Conservation (phyloP, 2,888 invertebrate genomes). For the Thereva unica region DNA sequence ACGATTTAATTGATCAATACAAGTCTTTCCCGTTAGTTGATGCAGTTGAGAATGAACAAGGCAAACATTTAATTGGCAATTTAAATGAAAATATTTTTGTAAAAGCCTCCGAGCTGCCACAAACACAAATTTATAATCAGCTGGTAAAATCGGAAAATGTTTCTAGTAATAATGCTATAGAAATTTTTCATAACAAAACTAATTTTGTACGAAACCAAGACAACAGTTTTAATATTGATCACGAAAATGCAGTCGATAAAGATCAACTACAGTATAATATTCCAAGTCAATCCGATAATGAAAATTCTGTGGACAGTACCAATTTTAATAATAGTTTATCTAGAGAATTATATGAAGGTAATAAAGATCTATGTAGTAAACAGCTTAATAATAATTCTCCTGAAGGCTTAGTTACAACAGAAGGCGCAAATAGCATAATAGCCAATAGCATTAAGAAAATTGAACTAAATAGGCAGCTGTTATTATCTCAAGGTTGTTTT, state of each 20-base stretch:
- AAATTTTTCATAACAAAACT: constrained; percentile 44
- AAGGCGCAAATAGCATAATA: constrained; percentile 74
- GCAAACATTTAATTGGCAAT: constrained; percentile 47
- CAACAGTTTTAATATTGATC: constrained; percentile 37
- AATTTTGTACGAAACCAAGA: constrained; percentile 16
- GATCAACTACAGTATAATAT: constrained; percentile 47
- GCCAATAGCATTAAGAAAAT: constrained; percentile 87
- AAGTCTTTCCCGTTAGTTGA: constrained; percentile 58
- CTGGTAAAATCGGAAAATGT: constrained; percentile 19
- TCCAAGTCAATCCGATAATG: constrained; percentile 21
- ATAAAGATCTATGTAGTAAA: constrained; percentile 77
- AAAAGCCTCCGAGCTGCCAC: constrained; percentile 54
- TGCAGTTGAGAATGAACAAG: constrained; percentile 55
- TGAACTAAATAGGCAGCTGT: constrained; percentile 81
- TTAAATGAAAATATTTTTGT: constrained; percentile 57
- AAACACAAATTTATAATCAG: constrained; percentile 20
- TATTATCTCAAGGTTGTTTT: constrained; percentile 75
- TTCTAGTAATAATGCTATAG: constrained; percentile 52
- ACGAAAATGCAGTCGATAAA: constrained; percentile 38
- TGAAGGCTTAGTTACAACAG: constrained; percentile 76
- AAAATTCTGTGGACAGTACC: background rate
- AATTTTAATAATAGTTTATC: constrained; percentile 56
- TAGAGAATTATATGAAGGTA: constrained; percentile 57
- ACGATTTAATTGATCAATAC: constrained; percentile 45
- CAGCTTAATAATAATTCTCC: constrained; percentile 64